A percentile compares a stretch with the other conserved stretches of the same genome.
phyloP scores from a whole-genome alignment of 2,113 vertebrate genomes.

The Tor tambroides region DNA sequence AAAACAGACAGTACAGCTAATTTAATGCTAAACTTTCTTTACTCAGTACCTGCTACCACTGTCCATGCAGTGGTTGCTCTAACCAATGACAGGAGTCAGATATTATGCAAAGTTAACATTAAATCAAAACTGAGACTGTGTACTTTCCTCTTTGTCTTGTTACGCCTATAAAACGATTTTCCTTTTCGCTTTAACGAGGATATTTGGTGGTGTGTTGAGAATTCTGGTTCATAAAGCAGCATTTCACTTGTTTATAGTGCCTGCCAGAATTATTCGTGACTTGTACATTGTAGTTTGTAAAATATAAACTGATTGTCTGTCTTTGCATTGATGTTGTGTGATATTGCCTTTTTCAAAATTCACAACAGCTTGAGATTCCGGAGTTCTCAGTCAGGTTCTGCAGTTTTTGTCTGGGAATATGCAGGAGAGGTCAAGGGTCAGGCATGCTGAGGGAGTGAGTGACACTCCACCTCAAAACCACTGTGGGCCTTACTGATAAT shows the following conservation, averaged over 20 bases:
- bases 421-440: not conserved
- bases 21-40: not conserved
- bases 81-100: not conserved
- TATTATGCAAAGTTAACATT: not conserved
- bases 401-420: not conserved
- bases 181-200: not conserved
- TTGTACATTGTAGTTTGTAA: not conserved
- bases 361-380: not conserved
- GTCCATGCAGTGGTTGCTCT: not conserved
- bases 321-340: not conserved
- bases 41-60: not conserved
- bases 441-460: not conserved
- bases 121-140: not conserved
- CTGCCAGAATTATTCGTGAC: not conserved
- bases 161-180: not conserved
- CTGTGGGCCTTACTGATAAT: not conserved
- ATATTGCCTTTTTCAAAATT: not conserved
- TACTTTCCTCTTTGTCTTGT: not conserved
- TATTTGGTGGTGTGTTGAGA: not conserved
- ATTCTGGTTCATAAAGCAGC: not conserved
- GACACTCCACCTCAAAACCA: constrained; percentile 7
- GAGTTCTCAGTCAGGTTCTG: not conserved
- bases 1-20: not conserved
- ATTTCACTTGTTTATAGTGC: not conserved
- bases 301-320: not conserved